Conservation (phyloP, 2,888 invertebrate genomes). For the Apotomis turbidana region DNA sequence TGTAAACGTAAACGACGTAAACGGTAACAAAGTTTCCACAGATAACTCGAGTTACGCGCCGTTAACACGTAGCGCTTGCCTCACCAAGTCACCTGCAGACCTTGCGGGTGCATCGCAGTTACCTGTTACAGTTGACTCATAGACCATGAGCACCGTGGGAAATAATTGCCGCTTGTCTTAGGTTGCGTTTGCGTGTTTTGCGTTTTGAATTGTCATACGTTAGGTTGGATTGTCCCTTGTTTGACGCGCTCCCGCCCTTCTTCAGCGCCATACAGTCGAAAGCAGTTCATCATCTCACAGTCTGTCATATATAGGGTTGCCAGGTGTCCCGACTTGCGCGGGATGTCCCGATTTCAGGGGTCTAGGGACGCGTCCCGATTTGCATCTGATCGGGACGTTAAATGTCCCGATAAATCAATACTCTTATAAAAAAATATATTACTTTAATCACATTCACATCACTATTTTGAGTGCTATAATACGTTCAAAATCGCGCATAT, state of each 20-base stretch:
- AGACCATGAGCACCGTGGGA: slow-evolving; percentile 71
- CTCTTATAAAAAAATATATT: too few relatives aligned
- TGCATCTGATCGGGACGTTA: too few relatives aligned
- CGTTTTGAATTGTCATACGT: neutral
- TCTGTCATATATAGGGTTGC: too few relatives aligned
- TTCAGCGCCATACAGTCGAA: neutral
- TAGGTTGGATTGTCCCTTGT: too few relatives aligned
- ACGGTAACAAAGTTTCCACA: slow-evolving; percentile 13
- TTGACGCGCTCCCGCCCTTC: neutral
- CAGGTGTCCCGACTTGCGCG: too few relatives aligned
- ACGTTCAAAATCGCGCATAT: too few relatives aligned
- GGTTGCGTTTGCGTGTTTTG: slow-evolving; percentile 51
- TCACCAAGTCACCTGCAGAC: slow-evolving; percentile 49
- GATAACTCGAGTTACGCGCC: slow-evolving; percentile 49
- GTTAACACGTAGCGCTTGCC: slow-evolving; percentile 70
- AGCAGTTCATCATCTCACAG: too few relatives aligned
- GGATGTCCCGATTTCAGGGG: too few relatives aligned
- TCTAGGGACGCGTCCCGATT: too few relatives aligned
- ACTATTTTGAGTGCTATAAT: too few relatives aligned
- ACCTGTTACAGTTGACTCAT: slow-evolving; percentile 53
- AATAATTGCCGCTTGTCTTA: slow-evolving; percentile 54
- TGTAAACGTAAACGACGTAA: slow-evolving; percentile 2
- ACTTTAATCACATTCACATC: too few relatives aligned
- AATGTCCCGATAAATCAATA: too few relatives aligned
- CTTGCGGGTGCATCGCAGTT: slow-evolving; percentile 61